These are phyloP conservation scores for Athripsodes cinereus DNA, from an alignment of 2,888 invertebrate genomes.

Conservation along the genomic window DNA sequence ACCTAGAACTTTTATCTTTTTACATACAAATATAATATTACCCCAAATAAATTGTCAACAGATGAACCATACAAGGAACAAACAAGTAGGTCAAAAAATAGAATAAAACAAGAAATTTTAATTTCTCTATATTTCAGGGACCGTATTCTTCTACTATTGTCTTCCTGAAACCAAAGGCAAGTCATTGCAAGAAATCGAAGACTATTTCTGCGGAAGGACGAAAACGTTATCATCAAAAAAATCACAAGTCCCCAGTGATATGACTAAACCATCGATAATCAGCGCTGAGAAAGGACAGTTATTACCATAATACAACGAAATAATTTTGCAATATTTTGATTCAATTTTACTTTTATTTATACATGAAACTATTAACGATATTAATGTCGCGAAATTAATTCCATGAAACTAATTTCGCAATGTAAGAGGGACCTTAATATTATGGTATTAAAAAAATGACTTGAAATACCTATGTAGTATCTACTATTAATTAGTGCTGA, in stretches of 20 bases:
- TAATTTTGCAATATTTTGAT: no score
- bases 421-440: no score
- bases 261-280: conserved; percentile 11
- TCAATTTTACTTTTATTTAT: background rate
- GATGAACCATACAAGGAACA: background rate
- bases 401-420: no score
- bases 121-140: conserved; percentile 37
- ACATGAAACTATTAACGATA: background rate
- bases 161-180: conserved; percentile 65
- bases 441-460: background rate
- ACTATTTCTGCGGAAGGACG: conserved; percentile 60
- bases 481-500: no score
- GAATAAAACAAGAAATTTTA: background rate
- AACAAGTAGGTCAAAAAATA: no score
- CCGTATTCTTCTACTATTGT: conserved; percentile 57
- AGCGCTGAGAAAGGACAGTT: conserved; percentile 24
- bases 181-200: conserved; percentile 63
- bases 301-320: conserved; percentile 17
- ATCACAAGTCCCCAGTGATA: conserved; percentile 28
- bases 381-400: no score
- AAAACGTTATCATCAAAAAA: conserved; percentile 43
- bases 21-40: no score
- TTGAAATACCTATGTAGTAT: no score
- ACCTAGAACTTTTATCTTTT: no score
- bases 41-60: no score